Evolutionary conservation across 2,888 invertebrate genomes (phyloP), one percentile per base, ranked within the genome.

Genomic region (Polymixis lichenea): DNA sequence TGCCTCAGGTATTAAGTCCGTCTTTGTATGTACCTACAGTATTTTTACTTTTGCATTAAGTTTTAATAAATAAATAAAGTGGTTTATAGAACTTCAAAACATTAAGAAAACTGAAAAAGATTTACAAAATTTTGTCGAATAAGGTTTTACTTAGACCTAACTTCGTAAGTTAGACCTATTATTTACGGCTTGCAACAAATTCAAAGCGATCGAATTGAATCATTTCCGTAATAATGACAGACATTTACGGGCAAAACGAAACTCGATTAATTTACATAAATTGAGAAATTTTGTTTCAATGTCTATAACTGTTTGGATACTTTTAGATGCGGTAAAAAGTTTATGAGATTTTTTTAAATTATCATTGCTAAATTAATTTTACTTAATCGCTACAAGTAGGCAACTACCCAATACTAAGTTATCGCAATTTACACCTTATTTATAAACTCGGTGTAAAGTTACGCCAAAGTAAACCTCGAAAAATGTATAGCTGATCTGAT

Each of bases 181-280:
- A 80, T 82, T 77, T 64, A 83, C 51, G 11, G 28, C 56, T 53
- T 61, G 68, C n/a, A 65, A 83, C 75, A 82, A 83, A 82, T 83
- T 75, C 65, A 75, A 85, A 79, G 80, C 82, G 83, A 85, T 89
- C 73, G 80, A 89, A 91, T 90, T 89, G 89, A 91, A 91, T 91
- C 81, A 91, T 91, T 91, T 90, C 88, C 84, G 83, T 89, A 90
- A 91, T 91, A 93, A 92, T 92, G 92, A 91, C 89, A 90, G 92
- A 91, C 92, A 91, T 92, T 93, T 91, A 91, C 88, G 86, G 90
- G 88, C 86, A 85, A 91, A 91, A 91, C 90, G 90, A 91, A 93
- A 93, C 91, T 93, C 91, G 88, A 93, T 93, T 92, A 91, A 93
- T 92, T 92, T 91, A 90, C 90, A 92, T 93, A 92, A 93, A 94